Evolutionary conservation across 2,113 vertebrate species (phyloP), one percentile per base, ranked within the genome.

Genomic region (Alces alces): DNA sequence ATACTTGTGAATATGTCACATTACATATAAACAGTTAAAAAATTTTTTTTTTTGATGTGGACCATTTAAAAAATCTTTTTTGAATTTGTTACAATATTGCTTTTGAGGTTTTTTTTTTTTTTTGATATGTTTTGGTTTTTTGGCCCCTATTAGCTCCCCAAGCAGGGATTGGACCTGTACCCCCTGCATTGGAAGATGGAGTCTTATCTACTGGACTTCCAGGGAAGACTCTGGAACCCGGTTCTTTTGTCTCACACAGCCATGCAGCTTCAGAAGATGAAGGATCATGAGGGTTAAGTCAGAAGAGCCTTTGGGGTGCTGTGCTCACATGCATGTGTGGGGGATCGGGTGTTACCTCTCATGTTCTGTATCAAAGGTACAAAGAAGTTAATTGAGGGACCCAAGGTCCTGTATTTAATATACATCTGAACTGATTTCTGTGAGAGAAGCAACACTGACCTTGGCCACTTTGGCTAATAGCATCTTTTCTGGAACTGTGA

Each of bases 101-200:
- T 36, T 36, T 70, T 2, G 64, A n/a, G 15, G 0, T 33, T 64
- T 66, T 36, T 36, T 19, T 54, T 52, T 52, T 66, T n/a, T 66
- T 66, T 66, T 5, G 1, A 12, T 70, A 39, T 12, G 19, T 23
- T 70, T 70, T 70, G 19, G 0, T 12, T 70, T 70, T 70, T 70
- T 39, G n/a, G n/a, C 66, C 13, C 60, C 21, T 70, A 12, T 70
- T 12, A 39, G 19, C 17, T 73, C 10, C n/a, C 66, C 0, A 0
- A 73, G 10, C 66, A 73, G 66, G 21, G 66, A 73, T 73, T 6
- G 1, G 10, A 23, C 10, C 19, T 36, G 64, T 66, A 66, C 17
- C n/a, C 19, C 0, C 19, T 39, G n/a, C n/a, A 25, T 1, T 73
- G n/a, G 19, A 39, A 39, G n/a, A 73, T 73, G 10, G n/a, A 25